Conservation (phyloP, 2,113 vertebrate species). For the Diadophis punctatus region DNA sequence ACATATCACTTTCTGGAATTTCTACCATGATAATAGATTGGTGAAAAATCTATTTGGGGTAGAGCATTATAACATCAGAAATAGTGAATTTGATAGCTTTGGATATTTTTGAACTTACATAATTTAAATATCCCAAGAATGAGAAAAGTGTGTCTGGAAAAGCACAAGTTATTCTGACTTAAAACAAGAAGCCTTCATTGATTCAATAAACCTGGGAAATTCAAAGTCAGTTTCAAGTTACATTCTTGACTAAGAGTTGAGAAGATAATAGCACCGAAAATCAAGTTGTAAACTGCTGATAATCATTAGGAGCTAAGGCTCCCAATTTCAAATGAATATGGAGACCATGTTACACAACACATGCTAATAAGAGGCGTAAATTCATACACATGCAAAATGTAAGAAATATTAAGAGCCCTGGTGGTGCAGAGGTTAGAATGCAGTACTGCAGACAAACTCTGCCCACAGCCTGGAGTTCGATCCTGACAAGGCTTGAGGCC, state of each 20-base stretch:
- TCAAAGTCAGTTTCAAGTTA: background rate
- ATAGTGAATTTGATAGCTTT: too few relatives aligned
- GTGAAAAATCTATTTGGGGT: too few relatives aligned
- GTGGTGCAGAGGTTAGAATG: background rate
- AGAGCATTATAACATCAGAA: too few relatives aligned
- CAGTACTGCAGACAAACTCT: background rate
- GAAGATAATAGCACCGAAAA: background rate
- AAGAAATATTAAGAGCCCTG: background rate
- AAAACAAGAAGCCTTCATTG: background rate
- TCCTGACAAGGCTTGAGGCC: background rate
- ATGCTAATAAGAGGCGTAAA: background rate
- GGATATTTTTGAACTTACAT: too few relatives aligned
- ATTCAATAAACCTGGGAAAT: background rate
- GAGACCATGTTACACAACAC: background rate
- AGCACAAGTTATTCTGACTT: background rate
- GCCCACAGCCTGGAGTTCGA: background rate
- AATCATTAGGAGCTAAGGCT: background rate
- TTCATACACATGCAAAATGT: background rate
- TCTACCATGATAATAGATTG: too few relatives aligned
- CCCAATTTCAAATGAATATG: background rate
- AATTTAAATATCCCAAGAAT: background rate
- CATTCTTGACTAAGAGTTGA: background rate
- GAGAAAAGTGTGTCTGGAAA: background rate
- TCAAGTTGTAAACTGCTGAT: background rate
- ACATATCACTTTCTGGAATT: too few relatives aligned